A percentile compares a stretch with the other conserved stretches of the same genome.
Conservation (phyloP, 2,797 vertebrate genomes). For the Acrossocheilus fasciatus region DNA sequence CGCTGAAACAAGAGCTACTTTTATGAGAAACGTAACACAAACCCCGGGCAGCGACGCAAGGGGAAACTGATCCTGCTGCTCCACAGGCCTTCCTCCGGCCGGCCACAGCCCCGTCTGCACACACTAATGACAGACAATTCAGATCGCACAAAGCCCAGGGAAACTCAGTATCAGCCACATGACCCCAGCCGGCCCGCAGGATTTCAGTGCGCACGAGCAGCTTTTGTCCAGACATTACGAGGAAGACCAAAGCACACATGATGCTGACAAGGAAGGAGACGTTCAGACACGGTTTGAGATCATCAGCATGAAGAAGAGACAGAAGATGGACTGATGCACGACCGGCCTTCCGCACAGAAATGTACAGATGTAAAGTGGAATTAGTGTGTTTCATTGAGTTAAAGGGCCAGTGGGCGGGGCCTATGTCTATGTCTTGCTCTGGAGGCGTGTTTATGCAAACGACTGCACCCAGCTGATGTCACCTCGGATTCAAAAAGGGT, state of each 20-base stretch:
- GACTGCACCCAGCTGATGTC: too few relatives aligned
- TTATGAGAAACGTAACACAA: constrained; percentile 83
- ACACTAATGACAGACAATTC: constrained; percentile 85
- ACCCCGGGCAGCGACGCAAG: constrained; percentile 79
- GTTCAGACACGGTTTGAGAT: constrained; percentile 75
- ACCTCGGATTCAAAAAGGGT: too few relatives aligned
- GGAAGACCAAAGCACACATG: constrained; percentile 72
- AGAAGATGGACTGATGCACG: background rate
- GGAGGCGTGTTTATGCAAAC: too few relatives aligned
- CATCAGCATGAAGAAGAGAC: constrained; percentile 61
- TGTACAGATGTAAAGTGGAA: background rate
- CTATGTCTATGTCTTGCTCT: too few relatives aligned
- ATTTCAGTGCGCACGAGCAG: constrained; percentile 83
- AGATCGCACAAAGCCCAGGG: constrained; percentile 79
- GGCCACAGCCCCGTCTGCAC: constrained; percentile 76
- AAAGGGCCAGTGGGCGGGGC: too few relatives aligned
- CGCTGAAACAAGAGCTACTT: constrained; percentile 85
- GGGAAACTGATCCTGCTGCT: constrained; percentile 85
- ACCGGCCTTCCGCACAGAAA: background rate
- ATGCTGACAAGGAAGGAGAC: constrained; percentile 71
- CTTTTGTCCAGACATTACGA: constrained; percentile 82
- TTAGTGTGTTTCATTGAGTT: background rate
- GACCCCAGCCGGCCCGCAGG: constrained; percentile 76
- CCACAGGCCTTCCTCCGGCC: constrained; percentile 86
- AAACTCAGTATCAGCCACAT: constrained; percentile 82